Base-by-base conservation (phyloP, 2,888 invertebrate species). In the Selenia dentaria region DNA sequence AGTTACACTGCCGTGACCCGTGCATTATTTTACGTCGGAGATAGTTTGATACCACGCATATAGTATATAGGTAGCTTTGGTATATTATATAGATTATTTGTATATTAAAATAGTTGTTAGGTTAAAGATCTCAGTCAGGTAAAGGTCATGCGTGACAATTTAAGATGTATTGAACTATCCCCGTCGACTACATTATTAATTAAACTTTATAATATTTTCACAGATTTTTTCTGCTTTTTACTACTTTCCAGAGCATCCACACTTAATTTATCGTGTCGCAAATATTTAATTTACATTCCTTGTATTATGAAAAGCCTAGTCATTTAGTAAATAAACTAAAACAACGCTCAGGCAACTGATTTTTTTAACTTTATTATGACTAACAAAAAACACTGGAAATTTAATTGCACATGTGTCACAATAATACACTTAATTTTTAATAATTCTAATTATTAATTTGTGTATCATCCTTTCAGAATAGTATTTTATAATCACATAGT, bases 231-330 rank as follows among this genome's bases (percentile, higher is more conserved):
- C 9, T 25, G 25, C 6, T 34, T 13, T 34, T n/a, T 9, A 10
- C 34, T 1, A 13, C n/a, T 14, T 22, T n/a, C n/a, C n/a, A n/a
- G 22, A 22, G 12, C 18, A 6, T 32, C 6, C 9, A 14, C 14
- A 25, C n/a, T 12, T 37, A 11, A 28, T 13, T 2, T 18, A n/a
- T 20, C 22, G 25, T 33, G 26, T 36, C 26, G 18, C 31, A 37
- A 16, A 20, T 50, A 45, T 51, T 27, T 53, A 43, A 57, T 57
- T 58, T 54, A n/a, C 60, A 61, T 59, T 70, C 64, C 68, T 70
- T 62, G 57, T 55, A 54, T 51, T 16, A 16, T 16, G 2, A 16
- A 16, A 58, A 59, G 61, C 64, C 70, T 71, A 71, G 70, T 71
- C 70, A 67, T 68, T 63, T 59, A 67, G 62, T 55, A 50, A 59